These are phyloP conservation scores for Saguinus midas DNA, from an alignment of 2,113 vertebrate genomes.

Conservation along the genomic window DNA sequence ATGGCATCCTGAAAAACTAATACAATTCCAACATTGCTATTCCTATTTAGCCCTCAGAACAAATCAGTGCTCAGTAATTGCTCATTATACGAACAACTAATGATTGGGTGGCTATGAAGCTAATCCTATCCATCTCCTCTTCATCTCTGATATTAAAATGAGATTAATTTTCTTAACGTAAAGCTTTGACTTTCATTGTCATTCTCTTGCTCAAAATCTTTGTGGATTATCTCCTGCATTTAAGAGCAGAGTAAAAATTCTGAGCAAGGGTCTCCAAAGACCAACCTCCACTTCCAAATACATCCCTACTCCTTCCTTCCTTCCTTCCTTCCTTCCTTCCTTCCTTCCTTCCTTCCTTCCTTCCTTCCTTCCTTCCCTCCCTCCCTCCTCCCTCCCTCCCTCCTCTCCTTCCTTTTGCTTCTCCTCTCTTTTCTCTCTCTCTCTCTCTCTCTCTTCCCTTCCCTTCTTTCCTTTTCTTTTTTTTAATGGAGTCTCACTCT, in stretches of 20 bases:
- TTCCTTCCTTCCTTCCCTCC: fast-evolving
- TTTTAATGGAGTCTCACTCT: too few species aligned
- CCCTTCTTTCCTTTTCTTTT: too few species aligned
- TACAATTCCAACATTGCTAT: not conserved
- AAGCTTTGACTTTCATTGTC: not conserved
- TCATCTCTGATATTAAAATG: not conserved
- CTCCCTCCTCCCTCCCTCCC: too few species aligned
- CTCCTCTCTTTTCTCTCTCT: too few species aligned
- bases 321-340: fast-evolving
- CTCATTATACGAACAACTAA: not conserved
- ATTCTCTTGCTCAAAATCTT: not conserved
- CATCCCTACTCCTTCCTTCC: fast-evolving
- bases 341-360: too few species aligned
- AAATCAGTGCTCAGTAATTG: not conserved
- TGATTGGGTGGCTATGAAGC: too few species aligned
- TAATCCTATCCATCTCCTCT: not conserved
- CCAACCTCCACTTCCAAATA: not conserved
- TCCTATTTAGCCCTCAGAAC: not conserved
- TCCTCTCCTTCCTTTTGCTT: fast-evolving
- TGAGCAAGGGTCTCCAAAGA: not conserved
- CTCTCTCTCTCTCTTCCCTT: too few species aligned
- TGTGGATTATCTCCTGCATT: not conserved
- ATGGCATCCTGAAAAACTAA: not conserved
- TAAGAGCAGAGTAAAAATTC: not conserved
- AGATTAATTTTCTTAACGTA: not conserved